Evolutionary conservation across 2,888 invertebrate genomes (phyloP), one percentile per base, ranked within the genome.

Genomic region (Xanthostigma xanthostigma): DNA sequence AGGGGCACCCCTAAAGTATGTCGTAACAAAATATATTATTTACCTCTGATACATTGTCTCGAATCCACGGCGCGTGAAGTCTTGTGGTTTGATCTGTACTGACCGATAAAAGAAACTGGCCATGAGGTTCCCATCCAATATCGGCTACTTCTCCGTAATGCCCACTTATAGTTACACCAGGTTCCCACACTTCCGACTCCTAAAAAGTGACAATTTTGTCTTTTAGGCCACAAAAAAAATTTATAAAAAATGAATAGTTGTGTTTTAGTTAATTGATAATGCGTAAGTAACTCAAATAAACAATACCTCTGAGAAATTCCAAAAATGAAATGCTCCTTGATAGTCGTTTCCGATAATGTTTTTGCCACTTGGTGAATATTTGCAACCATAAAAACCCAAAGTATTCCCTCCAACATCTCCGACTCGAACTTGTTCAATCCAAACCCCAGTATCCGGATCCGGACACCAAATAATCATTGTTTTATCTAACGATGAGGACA

Each of bases 371-470:
- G 79, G 77, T 13, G 81, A 76, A 66, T 89, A 89, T 62, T 84
- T 77, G 47, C 87, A 87, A 2, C 94, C 93, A 62, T 87, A 91
- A 65, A 94, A 93, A 2, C 96, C 96, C n/a, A 93, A 72, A 0
- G 87, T 86, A 64, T 88, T 91, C 0, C 95, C 96, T 1, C 95
- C 95, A 14, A 94, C 86, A 64, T 90, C 91, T 0, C 96, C 96
- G 2, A 95, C 81, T 40, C 94, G 72, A 2, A 84, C 76, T 46
- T 74, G 74, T 61, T 93, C 94, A 50, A 82, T 70, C 95, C 95
- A 96, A 43, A 88, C 71, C 0, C 78, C 81, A 43, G 73, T 72
- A 14, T 72, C 70, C 3, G 66, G 60, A 57, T 78, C 80, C 2
- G 77, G 80, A 57, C 81, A 76, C 96, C 96, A 96, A 33, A 96